phyloP scores from a whole-genome alignment of 2,113 vertebrate genomes.

The Pteronura brasiliensis region DNA sequence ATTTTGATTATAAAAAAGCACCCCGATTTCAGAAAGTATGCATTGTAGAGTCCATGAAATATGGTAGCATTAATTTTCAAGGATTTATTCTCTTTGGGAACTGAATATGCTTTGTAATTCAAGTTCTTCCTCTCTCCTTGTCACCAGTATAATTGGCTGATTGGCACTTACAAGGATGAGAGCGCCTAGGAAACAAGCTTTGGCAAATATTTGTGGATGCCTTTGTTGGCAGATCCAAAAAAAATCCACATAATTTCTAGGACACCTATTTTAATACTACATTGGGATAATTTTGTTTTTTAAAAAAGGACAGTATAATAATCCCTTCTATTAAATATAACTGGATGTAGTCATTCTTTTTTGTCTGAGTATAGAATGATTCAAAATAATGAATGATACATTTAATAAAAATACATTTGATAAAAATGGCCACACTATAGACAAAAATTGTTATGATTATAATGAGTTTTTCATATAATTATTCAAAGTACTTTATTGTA shows the following conservation, averaged over 20 bases:
- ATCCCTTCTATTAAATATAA: background rate
- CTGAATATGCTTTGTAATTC: conserved; percentile 2
- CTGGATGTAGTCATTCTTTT: background rate
- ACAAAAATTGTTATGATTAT: conserved; percentile 51
- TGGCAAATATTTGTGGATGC: conserved; percentile 41
- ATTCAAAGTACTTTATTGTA: conserved; percentile 70
- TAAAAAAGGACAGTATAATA: background rate
- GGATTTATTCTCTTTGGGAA: background rate
- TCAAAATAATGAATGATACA: conserved; percentile 10
- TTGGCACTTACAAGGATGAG: background rate
- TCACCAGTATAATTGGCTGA: background rate
- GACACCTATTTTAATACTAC: conserved; percentile 9
- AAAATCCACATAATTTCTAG: background rate
- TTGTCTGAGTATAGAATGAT: background rate
- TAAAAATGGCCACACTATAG: conserved; percentile 33
- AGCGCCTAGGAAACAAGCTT: conserved; percentile 13
- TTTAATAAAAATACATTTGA: conserved; percentile 39
- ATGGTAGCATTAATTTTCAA: background rate
- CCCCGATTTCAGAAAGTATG: background rate
- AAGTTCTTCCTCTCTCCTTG: background rate
- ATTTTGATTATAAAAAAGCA: background rate
- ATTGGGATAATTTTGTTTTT: conserved; percentile 27
- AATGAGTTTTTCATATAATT: conserved; percentile 65
- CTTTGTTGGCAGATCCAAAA: background rate
- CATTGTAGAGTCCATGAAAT: background rate